Evolutionary conservation across 2,888 invertebrate species (phyloP).

Genomic region (Spodoptera picta): DNA sequence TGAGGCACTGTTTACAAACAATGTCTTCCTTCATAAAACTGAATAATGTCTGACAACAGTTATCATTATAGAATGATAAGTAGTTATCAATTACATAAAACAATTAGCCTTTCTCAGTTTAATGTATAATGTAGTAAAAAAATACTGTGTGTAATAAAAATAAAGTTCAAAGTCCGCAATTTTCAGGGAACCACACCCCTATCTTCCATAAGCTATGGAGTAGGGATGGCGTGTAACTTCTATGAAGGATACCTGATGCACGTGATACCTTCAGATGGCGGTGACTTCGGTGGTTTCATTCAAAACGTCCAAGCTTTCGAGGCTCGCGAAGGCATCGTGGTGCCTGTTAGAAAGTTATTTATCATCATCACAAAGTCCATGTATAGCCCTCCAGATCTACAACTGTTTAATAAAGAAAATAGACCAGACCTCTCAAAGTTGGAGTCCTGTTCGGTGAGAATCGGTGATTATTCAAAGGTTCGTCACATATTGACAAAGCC

Average conservation of each 20-base stretch:
- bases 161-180: background rate
- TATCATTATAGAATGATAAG: no score
- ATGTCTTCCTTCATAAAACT: background rate
- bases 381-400: conserved; percentile 87
- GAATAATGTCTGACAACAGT: no score
- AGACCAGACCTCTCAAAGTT: conserved; percentile 69
- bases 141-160: background rate
- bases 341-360: conserved; percentile 89
- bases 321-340: conserved; percentile 75
- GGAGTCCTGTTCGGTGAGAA: conserved; percentile 80
- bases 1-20: background rate
- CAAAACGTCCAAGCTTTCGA: conserved; percentile 80
- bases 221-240: conserved; percentile 90
- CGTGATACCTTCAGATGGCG: conserved; percentile 85
- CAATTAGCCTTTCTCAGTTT: no score
- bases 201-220: conserved; percentile 85
- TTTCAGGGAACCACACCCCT: conserved; percentile 54
- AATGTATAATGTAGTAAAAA: no score
- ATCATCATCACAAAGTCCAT: conserved; percentile 89
- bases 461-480: conserved; percentile 31
- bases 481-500: conserved; percentile 6
- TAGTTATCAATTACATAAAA: no score
- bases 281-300: conserved; percentile 72
- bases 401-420: conserved; percentile 74
- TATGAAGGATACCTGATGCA: conserved; percentile 90